A percentile compares a stretch with the other conserved stretches of the same genome.
Evolutionary conservation across 2,888 invertebrate species (phyloP).

Genomic region (Rotaria macrura): DNA sequence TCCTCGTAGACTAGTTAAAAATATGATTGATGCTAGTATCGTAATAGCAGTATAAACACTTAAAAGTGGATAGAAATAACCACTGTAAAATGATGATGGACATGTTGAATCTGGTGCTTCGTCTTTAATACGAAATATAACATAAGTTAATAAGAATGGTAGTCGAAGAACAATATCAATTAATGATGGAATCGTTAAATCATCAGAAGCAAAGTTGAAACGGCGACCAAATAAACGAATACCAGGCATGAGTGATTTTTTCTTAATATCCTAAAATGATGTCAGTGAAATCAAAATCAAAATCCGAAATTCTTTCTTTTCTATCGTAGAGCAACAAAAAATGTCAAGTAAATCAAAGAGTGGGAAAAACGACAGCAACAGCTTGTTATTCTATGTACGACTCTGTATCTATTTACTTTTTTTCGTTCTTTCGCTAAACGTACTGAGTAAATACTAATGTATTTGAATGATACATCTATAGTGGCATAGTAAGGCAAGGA

Average conservation of each 20-base stretch:
- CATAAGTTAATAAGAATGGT: background rate
- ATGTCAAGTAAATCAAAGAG: background rate
- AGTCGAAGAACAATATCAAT: background rate
- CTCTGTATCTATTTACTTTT: background rate
- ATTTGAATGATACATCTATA: background rate
- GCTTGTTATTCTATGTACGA: background rate
- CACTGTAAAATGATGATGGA: background rate
- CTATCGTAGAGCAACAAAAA: background rate
- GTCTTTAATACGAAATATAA: background rate
- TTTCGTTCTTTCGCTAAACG: background rate
- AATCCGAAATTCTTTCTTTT: background rate
- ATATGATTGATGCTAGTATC: background rate
- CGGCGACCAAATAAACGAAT: slow-evolving; percentile 13
- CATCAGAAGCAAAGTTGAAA: slow-evolving; percentile 19
- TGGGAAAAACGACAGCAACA: background rate
- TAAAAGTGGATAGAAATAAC: slow-evolving; percentile 20
- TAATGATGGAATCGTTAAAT: slow-evolving; percentile 9
- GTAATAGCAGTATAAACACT: background rate
- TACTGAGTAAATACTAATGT: background rate
- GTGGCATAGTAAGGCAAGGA: too few relatives aligned
- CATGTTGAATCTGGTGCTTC: background rate
- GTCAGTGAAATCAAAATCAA: too few relatives aligned
- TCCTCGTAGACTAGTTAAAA: background rate
- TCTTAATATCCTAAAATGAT: background rate
- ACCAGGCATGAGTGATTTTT: background rate